These are phyloP conservation scores for Botia almorhae DNA, from an alignment of 2,797 vertebrate species.

Conservation along the genomic window DNA sequence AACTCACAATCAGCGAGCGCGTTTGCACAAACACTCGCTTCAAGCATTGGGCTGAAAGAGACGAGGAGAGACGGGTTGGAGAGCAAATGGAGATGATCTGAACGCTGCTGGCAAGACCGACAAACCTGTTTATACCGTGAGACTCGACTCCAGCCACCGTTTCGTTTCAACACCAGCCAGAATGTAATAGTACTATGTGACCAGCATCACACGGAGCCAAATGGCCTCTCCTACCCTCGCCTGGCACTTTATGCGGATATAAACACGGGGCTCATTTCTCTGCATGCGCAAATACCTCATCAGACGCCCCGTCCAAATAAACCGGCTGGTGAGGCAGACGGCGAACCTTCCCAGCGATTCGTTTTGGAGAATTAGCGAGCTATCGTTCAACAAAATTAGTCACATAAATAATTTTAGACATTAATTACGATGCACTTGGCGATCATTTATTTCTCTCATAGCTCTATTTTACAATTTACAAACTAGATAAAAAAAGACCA, in stretches of 20 bases:
- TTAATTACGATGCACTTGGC: slow-evolving; percentile 93
- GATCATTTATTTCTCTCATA: slow-evolving; percentile 83
- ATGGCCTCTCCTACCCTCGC: slow-evolving; percentile 20
- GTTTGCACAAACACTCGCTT: slow-evolving; percentile 54
- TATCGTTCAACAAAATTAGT: slow-evolving; percentile 8
- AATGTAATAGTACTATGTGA: slow-evolving; percentile 36
- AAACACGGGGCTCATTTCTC: slow-evolving; percentile 25
- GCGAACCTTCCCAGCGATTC: slow-evolving; percentile 15
- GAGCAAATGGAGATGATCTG: slow-evolving; percentile 23
- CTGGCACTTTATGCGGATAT: slow-evolving; percentile 27
- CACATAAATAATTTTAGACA: slow-evolving; percentile 78
- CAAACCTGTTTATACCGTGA: slow-evolving; percentile 19
- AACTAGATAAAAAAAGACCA: slow-evolving; percentile 97
- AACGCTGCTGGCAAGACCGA: slow-evolving; percentile 18
- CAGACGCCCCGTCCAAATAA: slow-evolving; percentile 2
- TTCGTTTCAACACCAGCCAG: slow-evolving; percentile 18
- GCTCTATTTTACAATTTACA: slow-evolving; percentile 99
- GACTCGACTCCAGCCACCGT: not conserved
- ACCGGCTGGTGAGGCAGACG: slow-evolving; percentile 13
- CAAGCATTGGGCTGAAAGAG: slow-evolving; percentile 14
- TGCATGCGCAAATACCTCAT: slow-evolving; percentile 28
- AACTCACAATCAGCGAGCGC: slow-evolving; percentile 52
- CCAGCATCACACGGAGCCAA: slow-evolving; percentile 24
- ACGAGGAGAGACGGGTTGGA: slow-evolving; percentile 4
- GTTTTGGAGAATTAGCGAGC: slow-evolving; percentile 24